Percentiles rank a stretch among this genome's conserved stretches.
Conservation (phyloP, 1,140 invertebrate genomes). For the Fragariocoptes setiger region DNA sequence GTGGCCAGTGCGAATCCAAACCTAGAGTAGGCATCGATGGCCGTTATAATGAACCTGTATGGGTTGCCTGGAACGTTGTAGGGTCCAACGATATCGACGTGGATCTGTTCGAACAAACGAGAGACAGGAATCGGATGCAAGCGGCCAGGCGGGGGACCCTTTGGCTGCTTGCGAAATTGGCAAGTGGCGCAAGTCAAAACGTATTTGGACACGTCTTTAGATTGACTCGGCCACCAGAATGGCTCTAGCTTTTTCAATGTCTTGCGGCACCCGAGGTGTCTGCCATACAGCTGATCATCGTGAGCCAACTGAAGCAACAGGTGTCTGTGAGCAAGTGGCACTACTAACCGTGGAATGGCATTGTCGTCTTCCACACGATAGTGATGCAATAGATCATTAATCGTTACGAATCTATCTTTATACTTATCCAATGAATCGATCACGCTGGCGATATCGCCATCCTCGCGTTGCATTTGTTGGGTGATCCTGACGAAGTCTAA, state of each 20-base stretch:
- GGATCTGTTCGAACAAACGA: slow-evolving; percentile 12
- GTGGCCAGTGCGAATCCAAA: slow-evolving; percentile 12
- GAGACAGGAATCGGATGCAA: slow-evolving; percentile 6
- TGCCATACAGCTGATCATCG: slow-evolving; percentile 7
- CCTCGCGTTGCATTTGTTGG: too few relatives aligned
- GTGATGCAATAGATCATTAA: too few relatives aligned
- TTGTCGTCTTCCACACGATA: too few relatives aligned
- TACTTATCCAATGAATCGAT: too few relatives aligned
- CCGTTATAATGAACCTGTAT: slow-evolving; percentile 13
- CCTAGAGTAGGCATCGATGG: slow-evolving; percentile 14
- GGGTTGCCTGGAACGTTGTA: slow-evolving; percentile 10
- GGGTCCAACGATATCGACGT: slow-evolving; percentile 14
- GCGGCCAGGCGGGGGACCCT: slow-evolving; percentile 1
- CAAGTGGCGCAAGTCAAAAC: slow-evolving; percentile 9
- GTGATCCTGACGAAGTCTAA: too few relatives aligned
- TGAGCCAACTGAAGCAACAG: too few relatives aligned
- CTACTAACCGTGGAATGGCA: too few relatives aligned
- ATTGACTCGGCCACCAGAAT: slow-evolving; percentile 11
- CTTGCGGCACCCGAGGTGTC: slow-evolving; percentile 11
- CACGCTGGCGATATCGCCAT: too few relatives aligned
- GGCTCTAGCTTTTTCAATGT: slow-evolving; percentile 8
- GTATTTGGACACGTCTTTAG: slow-evolving; percentile 5
- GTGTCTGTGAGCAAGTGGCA: too few relatives aligned
- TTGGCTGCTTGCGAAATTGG: slow-evolving; percentile 8
- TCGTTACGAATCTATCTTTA: too few relatives aligned